Conservation (phyloP, 2,113 vertebrate genomes). For the Globicephala melas region DNA sequence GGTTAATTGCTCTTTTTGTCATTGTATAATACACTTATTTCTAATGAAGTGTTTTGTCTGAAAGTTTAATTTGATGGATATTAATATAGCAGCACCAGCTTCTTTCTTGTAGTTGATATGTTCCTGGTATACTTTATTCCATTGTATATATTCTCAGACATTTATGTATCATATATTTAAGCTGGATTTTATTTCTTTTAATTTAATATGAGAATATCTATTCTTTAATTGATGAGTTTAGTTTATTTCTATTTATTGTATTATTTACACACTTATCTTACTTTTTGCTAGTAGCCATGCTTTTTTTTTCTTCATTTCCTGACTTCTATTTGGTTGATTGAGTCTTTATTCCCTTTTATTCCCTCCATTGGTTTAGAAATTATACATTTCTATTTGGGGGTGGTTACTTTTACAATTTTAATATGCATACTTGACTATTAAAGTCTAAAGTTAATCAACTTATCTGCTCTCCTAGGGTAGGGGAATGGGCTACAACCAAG, state of each 20-base stretch:
- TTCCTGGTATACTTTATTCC: background rate
- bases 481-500: background rate
- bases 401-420: slow-evolving; percentile 20
- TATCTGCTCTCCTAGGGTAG: background rate
- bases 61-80: background rate
- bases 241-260: background rate
- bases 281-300: background rate
- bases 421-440: background rate
- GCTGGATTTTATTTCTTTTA: background rate
- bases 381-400: background rate
- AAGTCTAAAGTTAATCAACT: background rate
- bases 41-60: background rate
- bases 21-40: background rate
- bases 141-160: background rate
- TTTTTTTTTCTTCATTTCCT: background rate
- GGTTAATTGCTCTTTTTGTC: background rate
- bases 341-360: background rate
- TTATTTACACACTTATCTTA: background rate
- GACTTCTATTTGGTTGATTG: background rate
- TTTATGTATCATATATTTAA: background rate
- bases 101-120: background rate
- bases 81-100: background rate
- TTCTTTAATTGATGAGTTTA: background rate
- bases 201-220: background rate
- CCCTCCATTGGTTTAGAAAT: background rate